These are phyloP conservation scores for Nesogale talazaci DNA, from an alignment of 2,113 vertebrate species.

Conservation along the genomic window DNA sequence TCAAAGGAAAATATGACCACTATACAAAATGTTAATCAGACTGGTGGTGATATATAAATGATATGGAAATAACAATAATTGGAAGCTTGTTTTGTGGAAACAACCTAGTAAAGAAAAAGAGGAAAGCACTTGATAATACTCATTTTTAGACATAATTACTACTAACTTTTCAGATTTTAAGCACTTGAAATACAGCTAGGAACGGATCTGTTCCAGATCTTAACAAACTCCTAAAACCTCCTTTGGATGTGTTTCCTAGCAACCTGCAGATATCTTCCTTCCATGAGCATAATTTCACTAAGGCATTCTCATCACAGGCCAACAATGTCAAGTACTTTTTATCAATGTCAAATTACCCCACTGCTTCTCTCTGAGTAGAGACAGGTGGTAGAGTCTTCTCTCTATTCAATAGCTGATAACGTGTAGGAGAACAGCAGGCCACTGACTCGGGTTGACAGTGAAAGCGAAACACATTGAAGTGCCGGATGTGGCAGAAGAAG, in stretches of 20 bases:
- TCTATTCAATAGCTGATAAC: neutral
- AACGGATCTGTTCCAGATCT: neutral
- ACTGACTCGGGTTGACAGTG: neutral
- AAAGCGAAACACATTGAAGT: neutral
- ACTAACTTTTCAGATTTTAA: neutral
- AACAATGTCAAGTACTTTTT: neutral
- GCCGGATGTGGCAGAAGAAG: neutral
- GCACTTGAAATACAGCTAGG: neutral
- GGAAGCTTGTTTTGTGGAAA: neutral
- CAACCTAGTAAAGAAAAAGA: neutral
- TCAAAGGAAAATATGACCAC: slow-evolving; percentile 15
- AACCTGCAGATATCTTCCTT: neutral
- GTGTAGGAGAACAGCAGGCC: neutral
- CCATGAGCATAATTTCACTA: neutral
- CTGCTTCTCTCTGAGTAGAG: neutral
- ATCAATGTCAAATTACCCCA: neutral
- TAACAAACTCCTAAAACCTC: neutral
- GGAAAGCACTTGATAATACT: neutral
- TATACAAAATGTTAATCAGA: neutral
- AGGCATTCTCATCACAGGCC: neutral
- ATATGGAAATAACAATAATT: neutral
- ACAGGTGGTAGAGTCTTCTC: neutral
- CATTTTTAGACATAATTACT: neutral
- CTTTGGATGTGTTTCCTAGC: neutral
- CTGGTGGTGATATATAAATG: neutral